Conservation (phyloP, 2,797 vertebrate species). For the Macropodus opercularis region DNA sequence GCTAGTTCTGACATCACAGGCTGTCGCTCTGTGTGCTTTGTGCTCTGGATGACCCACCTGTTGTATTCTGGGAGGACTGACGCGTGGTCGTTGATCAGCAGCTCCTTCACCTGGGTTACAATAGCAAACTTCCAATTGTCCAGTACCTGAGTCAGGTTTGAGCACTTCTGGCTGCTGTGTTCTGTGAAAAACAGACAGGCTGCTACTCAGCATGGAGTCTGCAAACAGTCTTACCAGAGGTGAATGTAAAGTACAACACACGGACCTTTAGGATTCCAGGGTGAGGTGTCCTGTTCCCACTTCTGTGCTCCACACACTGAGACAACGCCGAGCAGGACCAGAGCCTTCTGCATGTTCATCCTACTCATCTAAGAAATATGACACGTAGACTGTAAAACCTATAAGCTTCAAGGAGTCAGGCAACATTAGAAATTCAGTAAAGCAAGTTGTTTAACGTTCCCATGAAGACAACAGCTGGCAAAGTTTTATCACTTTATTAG, state of each 20-base stretch:
- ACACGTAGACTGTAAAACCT: not conserved
- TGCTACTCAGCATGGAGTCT: not conserved
- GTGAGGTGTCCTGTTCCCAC: conserved; percentile 66
- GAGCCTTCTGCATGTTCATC: conserved; percentile 51
- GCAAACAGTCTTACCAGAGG: not conserved
- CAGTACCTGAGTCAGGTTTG: conserved; percentile 88
- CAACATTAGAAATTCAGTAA: not conserved
- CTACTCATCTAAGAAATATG: conserved; percentile 27
- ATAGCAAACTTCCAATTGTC: conserved; percentile 94
- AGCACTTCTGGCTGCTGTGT: conserved; percentile 75
- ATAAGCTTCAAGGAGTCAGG: not conserved
- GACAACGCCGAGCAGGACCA: conserved; percentile 73
- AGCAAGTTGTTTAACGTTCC: not conserved
- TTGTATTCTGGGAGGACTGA: conserved; percentile 88
- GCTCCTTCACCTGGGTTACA: conserved; percentile 84
- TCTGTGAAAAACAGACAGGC: conserved; percentile 49
- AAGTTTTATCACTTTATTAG: not conserved
- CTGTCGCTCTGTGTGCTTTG: too few species aligned
- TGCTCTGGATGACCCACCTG: conserved; percentile 78
- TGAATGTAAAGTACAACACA: not conserved
- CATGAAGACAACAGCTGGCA: not conserved
- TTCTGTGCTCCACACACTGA: conserved; percentile 70
- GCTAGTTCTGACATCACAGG: too few species aligned
- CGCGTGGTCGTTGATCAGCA: conserved; percentile 86
- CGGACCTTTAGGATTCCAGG: conserved; percentile 72